These are phyloP conservation scores for Falco biarmicus DNA, from an alignment of 2,797 vertebrate genomes.

Conservation along the genomic window DNA sequence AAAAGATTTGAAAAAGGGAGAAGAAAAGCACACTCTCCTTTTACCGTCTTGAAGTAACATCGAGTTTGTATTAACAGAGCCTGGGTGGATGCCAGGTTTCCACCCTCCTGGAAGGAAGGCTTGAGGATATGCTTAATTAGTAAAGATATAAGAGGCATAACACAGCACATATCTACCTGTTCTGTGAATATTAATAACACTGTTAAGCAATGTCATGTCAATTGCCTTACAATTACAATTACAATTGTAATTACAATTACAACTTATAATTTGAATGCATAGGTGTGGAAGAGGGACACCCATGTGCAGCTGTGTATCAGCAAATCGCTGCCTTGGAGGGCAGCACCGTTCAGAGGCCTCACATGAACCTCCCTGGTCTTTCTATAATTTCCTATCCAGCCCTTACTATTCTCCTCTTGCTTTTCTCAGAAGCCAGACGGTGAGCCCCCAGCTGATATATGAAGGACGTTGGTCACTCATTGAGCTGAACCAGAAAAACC, in stretches of 20 bases:
- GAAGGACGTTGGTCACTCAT: not conserved
- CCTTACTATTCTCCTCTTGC: not conserved
- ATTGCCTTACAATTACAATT: not conserved
- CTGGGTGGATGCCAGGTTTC: not conserved
- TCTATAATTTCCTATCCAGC: not conserved
- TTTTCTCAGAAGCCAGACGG: not conserved
- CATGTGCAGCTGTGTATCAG: not conserved
- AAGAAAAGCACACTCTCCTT: not conserved
- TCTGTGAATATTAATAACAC: not conserved
- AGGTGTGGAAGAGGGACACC: not conserved
- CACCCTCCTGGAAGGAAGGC: not conserved
- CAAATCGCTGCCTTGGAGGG: not conserved
- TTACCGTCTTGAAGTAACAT: not conserved
- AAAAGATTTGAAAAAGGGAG: not conserved
- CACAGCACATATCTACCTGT: not conserved
- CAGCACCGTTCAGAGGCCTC: not conserved
- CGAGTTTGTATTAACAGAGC: not conserved
- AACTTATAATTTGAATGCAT: not conserved
- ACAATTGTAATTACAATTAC: not conserved
- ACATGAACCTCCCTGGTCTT: not conserved
- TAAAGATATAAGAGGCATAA: not conserved
- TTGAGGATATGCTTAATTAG: not conserved
- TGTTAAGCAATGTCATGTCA: not conserved
- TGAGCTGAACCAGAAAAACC: not conserved
- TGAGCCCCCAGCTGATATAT: not conserved